These are phyloP conservation scores for Himalopsyche tibetana DNA, from an alignment of 2,888 invertebrate species.

Conservation along the genomic window DNA sequence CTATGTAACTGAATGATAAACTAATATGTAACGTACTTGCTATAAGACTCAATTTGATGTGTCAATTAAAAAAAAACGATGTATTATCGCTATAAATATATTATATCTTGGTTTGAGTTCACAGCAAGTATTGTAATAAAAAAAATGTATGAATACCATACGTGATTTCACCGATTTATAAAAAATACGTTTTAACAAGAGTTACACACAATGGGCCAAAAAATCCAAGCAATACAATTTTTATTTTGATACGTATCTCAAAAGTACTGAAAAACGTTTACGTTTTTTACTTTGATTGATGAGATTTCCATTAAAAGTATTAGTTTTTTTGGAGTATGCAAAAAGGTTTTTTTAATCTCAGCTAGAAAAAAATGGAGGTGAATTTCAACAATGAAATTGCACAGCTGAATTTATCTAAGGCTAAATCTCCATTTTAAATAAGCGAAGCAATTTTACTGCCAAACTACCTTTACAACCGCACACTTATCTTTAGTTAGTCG, in stretches of 20 bases:
- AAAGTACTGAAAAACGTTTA: neutral
- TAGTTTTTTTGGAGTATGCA: conserved; percentile 11
- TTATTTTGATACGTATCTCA: neutral
- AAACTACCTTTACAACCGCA: conserved; percentile 62
- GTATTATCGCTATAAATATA: too few species aligned
- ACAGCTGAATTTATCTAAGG: conserved; percentile 50
- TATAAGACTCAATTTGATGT: too few species aligned
- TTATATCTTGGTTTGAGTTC: too few species aligned
- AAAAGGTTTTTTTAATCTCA: conserved; percentile 37
- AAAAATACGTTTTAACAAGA: too few species aligned
- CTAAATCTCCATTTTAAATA: conserved; percentile 60
- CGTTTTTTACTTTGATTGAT: neutral
- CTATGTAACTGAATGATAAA: too few species aligned
- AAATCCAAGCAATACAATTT: neutral
- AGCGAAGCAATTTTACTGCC: conserved; percentile 62
- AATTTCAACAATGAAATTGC: conserved; percentile 56
- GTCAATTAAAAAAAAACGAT: too few species aligned
- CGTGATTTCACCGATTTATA: too few species aligned
- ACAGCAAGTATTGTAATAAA: too few species aligned
- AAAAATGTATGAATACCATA: too few species aligned
- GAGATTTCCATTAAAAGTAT: conserved; percentile 15
- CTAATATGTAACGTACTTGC: too few species aligned
- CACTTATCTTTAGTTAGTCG: conserved; percentile 59
- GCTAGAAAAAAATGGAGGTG: conserved; percentile 35
- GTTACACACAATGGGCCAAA: neutral